Evolutionary conservation across 1,140 invertebrate genomes (phyloP).

Genomic region (Oedothorax gibbosus): DNA sequence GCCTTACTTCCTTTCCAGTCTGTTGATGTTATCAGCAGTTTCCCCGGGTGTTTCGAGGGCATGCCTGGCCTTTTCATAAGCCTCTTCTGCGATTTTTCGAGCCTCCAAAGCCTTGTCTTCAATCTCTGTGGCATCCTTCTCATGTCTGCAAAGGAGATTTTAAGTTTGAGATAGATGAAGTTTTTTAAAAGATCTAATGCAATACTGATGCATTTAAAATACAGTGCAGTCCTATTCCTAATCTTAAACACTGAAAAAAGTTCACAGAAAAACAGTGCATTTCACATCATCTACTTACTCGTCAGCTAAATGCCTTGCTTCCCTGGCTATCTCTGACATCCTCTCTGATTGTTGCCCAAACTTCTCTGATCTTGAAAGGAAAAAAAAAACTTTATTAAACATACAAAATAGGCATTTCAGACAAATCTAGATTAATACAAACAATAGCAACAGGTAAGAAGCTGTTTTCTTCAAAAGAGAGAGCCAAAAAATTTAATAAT

Average conservation of each 20-base stretch:
- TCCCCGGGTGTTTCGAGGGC: conserved; percentile 81
- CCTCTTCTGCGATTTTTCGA: conserved; percentile 83
- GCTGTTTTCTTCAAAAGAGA: no score
- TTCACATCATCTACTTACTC: conserved; percentile 70
- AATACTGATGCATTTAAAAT: no score
- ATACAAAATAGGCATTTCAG: no score
- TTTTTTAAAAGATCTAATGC: background rate
- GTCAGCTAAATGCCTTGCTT: conserved; percentile 84
- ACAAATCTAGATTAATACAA: no score
- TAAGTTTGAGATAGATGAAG: background rate
- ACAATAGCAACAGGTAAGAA: no score
- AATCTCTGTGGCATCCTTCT: conserved; percentile 82
- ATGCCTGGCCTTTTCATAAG: conserved; percentile 83
- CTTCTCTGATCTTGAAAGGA: conserved; percentile 76
- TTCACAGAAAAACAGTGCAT: no score
- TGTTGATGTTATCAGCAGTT: conserved; percentile 65
- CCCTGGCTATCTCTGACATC: conserved; percentile 90
- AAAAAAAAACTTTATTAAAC: no score
- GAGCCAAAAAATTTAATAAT: no score
- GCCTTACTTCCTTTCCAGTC: conserved; percentile 57
- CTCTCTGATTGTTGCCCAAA: conserved; percentile 90
- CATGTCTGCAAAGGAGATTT: conserved; percentile 62
- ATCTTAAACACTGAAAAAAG: no score
- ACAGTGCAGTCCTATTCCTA: no score
- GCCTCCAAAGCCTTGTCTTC: conserved; percentile 82